These are phyloP conservation scores for Drosophila nigricruria DNA, from an alignment of 2,888 invertebrate genomes.

Conservation along the genomic window DNA sequence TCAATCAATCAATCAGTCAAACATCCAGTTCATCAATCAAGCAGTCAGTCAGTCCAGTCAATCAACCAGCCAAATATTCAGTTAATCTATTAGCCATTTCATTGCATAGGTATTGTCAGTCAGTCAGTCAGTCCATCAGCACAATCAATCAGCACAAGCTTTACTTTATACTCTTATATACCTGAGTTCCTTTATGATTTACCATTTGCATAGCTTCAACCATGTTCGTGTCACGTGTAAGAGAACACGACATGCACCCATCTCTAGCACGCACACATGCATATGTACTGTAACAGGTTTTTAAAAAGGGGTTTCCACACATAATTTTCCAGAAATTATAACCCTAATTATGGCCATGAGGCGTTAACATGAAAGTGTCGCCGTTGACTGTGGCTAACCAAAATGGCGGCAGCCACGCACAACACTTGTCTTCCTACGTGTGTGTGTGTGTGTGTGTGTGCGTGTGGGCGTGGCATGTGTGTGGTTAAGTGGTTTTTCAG, in stretches of 20 bases:
- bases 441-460: not conserved
- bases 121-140: not conserved
- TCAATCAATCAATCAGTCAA: not conserved
- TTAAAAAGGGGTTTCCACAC: constrained; percentile 46
- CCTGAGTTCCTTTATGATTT: not conserved
- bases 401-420: constrained; percentile 52
- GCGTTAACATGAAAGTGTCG: constrained; percentile 43
- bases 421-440: not conserved
- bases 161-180: not conserved
- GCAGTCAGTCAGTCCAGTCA: not conserved
- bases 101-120: not conserved
- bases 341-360: constrained; percentile 75
- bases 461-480: constrained; percentile 35
- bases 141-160: not conserved
- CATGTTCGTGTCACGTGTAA: not conserved
- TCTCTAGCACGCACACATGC: not conserved
- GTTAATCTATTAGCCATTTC: not conserved
- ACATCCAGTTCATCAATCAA: not conserved
- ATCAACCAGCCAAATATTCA: not conserved
- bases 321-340: constrained; percentile 69
- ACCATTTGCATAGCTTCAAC: too few species aligned
- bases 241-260: not conserved
- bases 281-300: constrained; percentile 12
- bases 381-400: constrained; percentile 56
- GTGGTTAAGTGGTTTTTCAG: constrained; percentile 72